Evolutionary conservation across 2,797 vertebrate genomes (phyloP).

Genomic region (Erethizon dorsatum): DNA sequence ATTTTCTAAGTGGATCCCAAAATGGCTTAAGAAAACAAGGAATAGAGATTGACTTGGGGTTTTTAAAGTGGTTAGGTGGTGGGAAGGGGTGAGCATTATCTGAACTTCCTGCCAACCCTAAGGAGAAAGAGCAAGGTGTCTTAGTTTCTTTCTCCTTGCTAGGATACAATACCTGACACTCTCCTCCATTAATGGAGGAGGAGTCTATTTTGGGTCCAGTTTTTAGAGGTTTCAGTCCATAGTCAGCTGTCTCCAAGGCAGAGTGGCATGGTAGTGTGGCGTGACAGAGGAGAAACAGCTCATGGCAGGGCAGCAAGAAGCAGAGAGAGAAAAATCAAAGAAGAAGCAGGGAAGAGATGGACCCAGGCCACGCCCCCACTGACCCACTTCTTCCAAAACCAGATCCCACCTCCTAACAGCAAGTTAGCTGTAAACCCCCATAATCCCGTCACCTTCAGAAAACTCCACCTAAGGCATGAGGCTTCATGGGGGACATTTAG

Average conservation of each 20-base stretch:
- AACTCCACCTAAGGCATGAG: not conserved
- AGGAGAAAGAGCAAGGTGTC: not conserved
- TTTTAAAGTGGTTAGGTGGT: not conserved
- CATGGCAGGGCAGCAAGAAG: not conserved
- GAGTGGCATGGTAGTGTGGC: not conserved
- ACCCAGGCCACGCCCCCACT: not conserved
- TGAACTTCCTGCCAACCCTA: not conserved
- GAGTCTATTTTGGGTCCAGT: not conserved
- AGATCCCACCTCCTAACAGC: not conserved
- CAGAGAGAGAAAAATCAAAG: not conserved
- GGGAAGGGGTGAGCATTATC: not conserved
- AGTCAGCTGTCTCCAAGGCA: not conserved
- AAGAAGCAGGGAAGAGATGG: not conserved
- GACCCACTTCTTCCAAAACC: not conserved
- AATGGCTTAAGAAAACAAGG: not conserved
- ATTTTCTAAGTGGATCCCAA: not conserved
- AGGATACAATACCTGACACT: not conserved
- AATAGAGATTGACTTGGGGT: not conserved
- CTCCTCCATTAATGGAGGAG: not conserved
- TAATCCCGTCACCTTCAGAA: not conserved
- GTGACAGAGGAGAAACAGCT: not conserved
- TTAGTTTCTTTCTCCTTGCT: not conserved
- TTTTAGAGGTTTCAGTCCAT: not conserved
- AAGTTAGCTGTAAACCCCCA: not conserved
- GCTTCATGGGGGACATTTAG: not conserved